phyloP scores from a whole-genome alignment of 2,113 vertebrate species.

The Sebastes fasciatus region DNA sequence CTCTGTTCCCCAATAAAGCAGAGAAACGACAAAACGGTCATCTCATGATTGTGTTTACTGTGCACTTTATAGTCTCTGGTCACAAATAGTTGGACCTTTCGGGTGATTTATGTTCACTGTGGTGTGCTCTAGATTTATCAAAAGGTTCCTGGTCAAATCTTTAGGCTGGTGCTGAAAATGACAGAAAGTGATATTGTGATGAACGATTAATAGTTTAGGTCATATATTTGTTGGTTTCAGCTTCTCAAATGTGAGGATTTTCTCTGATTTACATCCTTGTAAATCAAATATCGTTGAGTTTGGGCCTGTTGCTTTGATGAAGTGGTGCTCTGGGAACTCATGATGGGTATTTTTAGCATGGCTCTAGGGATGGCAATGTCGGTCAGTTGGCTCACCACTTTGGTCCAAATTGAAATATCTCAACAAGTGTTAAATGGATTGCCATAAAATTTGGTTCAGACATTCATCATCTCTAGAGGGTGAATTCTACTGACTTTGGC shows the following conservation, averaged over 20 bases:
- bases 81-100: conserved; percentile 3
- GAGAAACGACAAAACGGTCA: conserved; percentile 24
- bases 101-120: conserved; percentile 9
- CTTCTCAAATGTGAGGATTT: background rate
- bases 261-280: too few species aligned
- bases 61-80: conserved; percentile 24
- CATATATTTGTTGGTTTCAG: background rate
- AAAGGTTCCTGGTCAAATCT: background rate
- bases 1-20: conserved; percentile 36
- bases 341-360: background rate
- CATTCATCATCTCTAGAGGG: background rate
- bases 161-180: background rate
- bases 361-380: background rate
- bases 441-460: background rate
- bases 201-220: background rate
- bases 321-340: background rate
- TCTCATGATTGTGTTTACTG: conserved; percentile 29
- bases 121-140: conserved; percentile 6
- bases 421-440: background rate
- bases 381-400: background rate
- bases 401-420: background rate
- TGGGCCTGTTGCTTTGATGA: background rate
- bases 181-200: background rate
- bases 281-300: background rate
- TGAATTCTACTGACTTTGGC: background rate